Percentiles rank a stretch among this genome's conserved stretches.
Evolutionary conservation across 1,140 invertebrate species (phyloP).

Genomic region (Aphelenchoides besseyi): DNA sequence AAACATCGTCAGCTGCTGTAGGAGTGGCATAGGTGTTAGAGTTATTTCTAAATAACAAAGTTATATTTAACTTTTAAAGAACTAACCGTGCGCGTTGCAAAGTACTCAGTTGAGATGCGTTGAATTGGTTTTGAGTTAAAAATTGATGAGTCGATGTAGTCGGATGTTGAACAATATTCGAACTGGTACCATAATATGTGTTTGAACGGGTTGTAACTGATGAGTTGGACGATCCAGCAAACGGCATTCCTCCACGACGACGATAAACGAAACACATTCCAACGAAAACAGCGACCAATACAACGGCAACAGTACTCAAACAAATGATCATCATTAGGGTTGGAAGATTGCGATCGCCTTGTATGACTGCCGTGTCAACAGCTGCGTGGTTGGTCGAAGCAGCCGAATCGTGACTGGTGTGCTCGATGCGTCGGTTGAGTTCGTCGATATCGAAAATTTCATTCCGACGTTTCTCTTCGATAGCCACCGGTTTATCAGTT

Average conservation of each 20-base stretch:
- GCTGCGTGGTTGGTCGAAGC: neutral
- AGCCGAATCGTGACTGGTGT: neutral
- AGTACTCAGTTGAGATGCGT: slow-evolving; percentile 8
- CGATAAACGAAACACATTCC: slow-evolving; percentile 51
- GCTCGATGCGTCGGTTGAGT: neutral
- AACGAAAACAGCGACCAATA: slow-evolving; percentile 60
- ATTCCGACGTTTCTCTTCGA: slow-evolving; percentile 1
- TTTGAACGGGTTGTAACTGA: neutral
- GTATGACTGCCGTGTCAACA: slow-evolving; percentile 9
- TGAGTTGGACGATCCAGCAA: slow-evolving; percentile 33
- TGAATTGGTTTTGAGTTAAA: slow-evolving; percentile 6
- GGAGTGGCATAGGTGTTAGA: slow-evolving; percentile 8
- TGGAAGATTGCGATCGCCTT: slow-evolving; percentile 32
- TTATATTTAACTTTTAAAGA: neutral
- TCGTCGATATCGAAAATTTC: slow-evolving; percentile 10
- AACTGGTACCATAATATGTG: slow-evolving; percentile 4
- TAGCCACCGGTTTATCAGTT: neutral
- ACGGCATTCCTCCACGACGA: slow-evolving; percentile 12
- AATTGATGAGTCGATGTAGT: neutral
- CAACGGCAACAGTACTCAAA: slow-evolving; percentile 49
- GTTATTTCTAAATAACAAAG: slow-evolving; percentile 6
- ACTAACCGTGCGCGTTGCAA: slow-evolving; percentile 6
- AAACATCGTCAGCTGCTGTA: slow-evolving; percentile 8
- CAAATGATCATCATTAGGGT: slow-evolving; percentile 53
- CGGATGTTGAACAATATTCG: neutral